phyloP scores from a whole-genome alignment of 2,113 vertebrate species.

The Thermophis baileyi region DNA sequence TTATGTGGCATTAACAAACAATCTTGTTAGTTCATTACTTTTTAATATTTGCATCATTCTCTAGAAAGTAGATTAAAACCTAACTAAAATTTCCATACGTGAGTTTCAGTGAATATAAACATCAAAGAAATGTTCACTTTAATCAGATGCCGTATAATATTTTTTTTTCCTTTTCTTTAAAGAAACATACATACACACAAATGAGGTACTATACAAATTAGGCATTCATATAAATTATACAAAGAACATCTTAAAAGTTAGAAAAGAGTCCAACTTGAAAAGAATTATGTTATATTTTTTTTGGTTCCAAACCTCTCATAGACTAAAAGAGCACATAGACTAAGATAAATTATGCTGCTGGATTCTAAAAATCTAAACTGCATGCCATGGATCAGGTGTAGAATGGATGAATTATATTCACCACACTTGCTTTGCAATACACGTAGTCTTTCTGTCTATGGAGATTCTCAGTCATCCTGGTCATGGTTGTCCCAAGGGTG shows the following conservation, averaged over 20 bases:
- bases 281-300: background rate
- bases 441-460: background rate
- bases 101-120: slow-evolving; percentile 62
- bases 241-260: background rate
- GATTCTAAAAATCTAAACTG: background rate
- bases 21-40: slow-evolving; percentile 75
- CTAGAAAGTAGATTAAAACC: slow-evolving; percentile 68
- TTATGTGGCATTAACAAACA: slow-evolving; percentile 74
- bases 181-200: slow-evolving; percentile 9
- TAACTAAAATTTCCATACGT: slow-evolving; percentile 68
- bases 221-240: slow-evolving; percentile 32
- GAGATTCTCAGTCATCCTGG: background rate
- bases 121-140: slow-evolving; percentile 61
- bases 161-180: slow-evolving; percentile 39
- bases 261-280: background rate
- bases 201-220: slow-evolving; percentile 45
- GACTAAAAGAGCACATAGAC: background rate
- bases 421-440: background rate
- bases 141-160: slow-evolving; percentile 59
- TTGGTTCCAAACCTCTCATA: background rate
- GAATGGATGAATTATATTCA: background rate
- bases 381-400: background rate
- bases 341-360: background rate
- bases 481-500: background rate
- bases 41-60: slow-evolving; percentile 73